Evolutionary conservation across 2,113 vertebrate species (phyloP).

Genomic region (Baryphthengus martii): DNA sequence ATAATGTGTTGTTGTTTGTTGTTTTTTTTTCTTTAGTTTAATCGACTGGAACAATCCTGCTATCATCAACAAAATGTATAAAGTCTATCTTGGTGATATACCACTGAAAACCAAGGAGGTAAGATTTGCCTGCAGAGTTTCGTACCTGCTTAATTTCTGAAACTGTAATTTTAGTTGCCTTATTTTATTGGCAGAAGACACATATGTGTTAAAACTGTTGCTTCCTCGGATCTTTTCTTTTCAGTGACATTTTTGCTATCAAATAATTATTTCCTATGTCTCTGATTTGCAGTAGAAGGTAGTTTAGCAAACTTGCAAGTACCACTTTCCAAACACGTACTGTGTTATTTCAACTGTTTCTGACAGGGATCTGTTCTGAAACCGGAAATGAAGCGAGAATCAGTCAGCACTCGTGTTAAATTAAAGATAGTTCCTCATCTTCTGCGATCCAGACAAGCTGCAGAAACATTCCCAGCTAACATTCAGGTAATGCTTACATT

Average conservation of each 20-base stretch:
- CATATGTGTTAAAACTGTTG: neutral
- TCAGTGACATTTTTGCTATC: neutral
- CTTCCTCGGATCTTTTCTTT: neutral
- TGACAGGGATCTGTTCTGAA: conserved; percentile 86
- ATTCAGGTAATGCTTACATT: conserved; percentile 83
- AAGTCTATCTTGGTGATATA: conserved; percentile 96
- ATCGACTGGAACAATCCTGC: conserved; percentile 97
- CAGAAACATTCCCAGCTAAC: conserved; percentile 94
- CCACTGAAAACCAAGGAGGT: conserved; percentile 97
- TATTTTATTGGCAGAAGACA: neutral
- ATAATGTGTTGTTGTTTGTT: conserved; percentile 11
- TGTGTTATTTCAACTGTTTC: neutral
- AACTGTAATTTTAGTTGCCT: neutral
- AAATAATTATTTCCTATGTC: neutral
- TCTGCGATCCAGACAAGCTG: conserved; percentile 90
- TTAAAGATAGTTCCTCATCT: conserved; percentile 97
- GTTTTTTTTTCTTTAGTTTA: conserved; percentile 77
- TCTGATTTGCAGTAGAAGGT: neutral
- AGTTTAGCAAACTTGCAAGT: neutral
- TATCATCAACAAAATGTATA: conserved; percentile 97
- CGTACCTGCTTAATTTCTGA: neutral
- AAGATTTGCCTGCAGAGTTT: conserved; percentile 13
- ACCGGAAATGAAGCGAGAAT: conserved; percentile 94
- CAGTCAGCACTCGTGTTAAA: conserved; percentile 96
- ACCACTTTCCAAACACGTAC: neutral